A percentile compares a stretch with the other conserved stretches of the same genome.
phyloP scores from a whole-genome alignment of 2,113 vertebrate species.

The Xenopus laevis region DNA sequence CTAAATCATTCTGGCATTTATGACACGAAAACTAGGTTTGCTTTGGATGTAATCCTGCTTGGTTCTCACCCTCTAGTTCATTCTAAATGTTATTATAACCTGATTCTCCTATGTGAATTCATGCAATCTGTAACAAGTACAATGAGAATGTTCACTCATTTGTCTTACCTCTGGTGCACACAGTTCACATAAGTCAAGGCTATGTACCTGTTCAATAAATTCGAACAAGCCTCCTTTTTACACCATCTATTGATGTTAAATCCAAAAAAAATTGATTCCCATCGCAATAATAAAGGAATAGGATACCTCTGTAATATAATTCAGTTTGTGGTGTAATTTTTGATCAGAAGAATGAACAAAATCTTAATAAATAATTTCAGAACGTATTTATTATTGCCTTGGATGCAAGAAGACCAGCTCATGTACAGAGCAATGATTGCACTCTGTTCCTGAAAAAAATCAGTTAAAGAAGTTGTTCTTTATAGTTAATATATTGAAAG shows the following conservation, averaged over 20 bases:
- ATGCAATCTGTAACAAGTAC: slow-evolving; percentile 69
- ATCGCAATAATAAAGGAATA: accelerated
- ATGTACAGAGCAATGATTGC: no score
- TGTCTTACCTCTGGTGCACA: slow-evolving; percentile 61
- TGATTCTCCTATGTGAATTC: slow-evolving; percentile 63
- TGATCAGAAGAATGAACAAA: no score
- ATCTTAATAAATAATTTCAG: no score
- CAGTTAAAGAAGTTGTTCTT: no score
- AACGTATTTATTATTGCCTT: not conserved
- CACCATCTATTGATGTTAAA: slow-evolving; percentile 4
- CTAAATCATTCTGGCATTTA: slow-evolving; percentile 72
- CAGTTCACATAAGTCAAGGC: slow-evolving; percentile 56
- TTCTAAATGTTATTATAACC: slow-evolving; percentile 82
- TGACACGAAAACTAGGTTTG: slow-evolving; percentile 69
- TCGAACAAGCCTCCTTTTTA: slow-evolving; percentile 48
- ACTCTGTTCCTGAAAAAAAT: no score
- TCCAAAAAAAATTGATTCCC: slow-evolving; percentile 3
- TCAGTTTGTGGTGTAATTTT: no score
- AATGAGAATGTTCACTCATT: slow-evolving; percentile 65
- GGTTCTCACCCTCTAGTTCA: slow-evolving; percentile 68
- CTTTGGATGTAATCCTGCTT: slow-evolving; percentile 57
- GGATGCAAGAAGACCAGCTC: no score
- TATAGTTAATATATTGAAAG: no score
- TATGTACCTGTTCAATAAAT: slow-evolving; percentile 32
- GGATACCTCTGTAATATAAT: not conserved